Evolutionary conservation across 2,888 invertebrate species (phyloP), one percentile per base, ranked within the genome.

Genomic region (Oxyteleia sp.): DNA sequence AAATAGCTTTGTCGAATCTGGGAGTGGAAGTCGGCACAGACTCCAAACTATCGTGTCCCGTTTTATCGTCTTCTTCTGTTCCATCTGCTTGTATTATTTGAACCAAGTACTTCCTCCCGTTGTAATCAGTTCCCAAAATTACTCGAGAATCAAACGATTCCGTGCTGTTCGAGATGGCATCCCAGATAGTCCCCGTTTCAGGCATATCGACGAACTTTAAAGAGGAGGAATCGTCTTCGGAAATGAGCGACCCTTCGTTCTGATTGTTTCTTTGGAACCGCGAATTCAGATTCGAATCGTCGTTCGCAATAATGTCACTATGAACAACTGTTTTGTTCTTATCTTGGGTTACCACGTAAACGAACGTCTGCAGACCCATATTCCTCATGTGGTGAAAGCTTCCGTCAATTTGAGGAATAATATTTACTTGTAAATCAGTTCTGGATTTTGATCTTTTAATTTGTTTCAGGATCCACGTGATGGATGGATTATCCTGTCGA

Each of bases 101-200:
- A 10, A 91, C 85, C 74, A 91, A 63, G 45, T 91, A 89, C 63
- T 89, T 91, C 20, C 87, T 87, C 2, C 90, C 91, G 15, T 69
- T 49, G 35, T 89, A 88, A 85, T 91, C 91, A 15, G 84, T 88
- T 5, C 90, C 91, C 35, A 91, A 84, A 26, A 91, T 91, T 57
- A 91, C 66, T 16, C 85, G 87, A 13, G 89, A 86, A 13, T 80
- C 57, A 8, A 82, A 61, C 1, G 38, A 20, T 11, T 66, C 55
- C 1, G 61, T 16, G 10, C 18, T 41, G n/a, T 63, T 68, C 15
- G 15, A 43, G n/a, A 66, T n/a, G n/a, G n/a, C 41, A 4, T 64
- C 43, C n/a, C 47, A 23, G 7, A 43, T 35, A 18, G 32, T 49
- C 20, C 8, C 49, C 1, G 32, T 49, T 35, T 61, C 35, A 10